Evolutionary conservation across 2,888 invertebrate species (phyloP), one percentile per base, ranked within the genome.

Genomic region (Dryococelus australis): DNA sequence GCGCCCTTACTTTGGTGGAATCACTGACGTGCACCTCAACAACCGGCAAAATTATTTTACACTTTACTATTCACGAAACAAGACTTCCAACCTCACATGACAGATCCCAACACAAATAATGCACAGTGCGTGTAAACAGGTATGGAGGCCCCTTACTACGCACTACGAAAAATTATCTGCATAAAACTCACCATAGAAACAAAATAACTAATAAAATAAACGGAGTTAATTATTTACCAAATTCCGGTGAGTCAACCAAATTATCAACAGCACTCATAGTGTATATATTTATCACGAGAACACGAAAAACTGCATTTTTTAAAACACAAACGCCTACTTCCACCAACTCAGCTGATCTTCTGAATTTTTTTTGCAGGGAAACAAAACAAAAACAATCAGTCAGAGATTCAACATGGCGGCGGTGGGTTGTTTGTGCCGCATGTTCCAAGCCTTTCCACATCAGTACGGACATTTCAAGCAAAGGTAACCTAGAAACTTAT

Each of bases 241-340:
- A 88, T n/a, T 88, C 87, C 51, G 87, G 88, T 27, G 89, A 89
- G n/a, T 85, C 86, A 43, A 85, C 85, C 78, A 88, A 83, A 85
- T 79, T 47, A 89, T 84, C 81, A 85, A 43, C 86, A 78, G 47
- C 47, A 28, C 24, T 26, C n/a, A 81, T 27, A 43, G 53, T 43
- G n/a, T n/a, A 79, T 85, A 26, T 43, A 65, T 81, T 65, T 9
- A 28, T 35, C 83, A 35, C 24, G 16, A 20, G 24, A 9, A 28
- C 8, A 8, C 26, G 13, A 83, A 35, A 83, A 35, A 83, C 24
- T 5, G 26, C 43, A 85, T 28, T 51, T 81, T 43, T 51, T 20
- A 24, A 24, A 86, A 78, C 53, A 78, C 43, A 85, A 81, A 87
- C 53, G 87, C 87, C 85, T 87, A 87, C 85, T 87, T 87, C 87